phyloP scores from a whole-genome alignment of 1,140 invertebrate genomes.

The Fopius arisanus region DNA sequence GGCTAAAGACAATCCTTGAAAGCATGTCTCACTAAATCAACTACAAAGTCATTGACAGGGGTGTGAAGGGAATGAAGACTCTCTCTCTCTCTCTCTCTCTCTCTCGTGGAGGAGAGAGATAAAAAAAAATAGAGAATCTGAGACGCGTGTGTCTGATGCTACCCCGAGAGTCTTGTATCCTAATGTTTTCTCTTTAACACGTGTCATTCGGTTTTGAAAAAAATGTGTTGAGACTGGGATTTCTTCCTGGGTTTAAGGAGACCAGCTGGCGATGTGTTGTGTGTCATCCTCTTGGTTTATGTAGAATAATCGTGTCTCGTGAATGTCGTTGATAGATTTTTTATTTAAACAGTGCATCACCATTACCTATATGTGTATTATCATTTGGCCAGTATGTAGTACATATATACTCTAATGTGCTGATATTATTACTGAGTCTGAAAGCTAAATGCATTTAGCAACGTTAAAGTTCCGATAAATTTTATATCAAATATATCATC shows the following conservation, averaged over 20 bases:
- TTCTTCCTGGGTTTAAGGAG: neutral
- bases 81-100: neutral
- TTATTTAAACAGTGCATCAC: neutral
- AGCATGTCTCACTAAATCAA: slow-evolving; percentile 27
- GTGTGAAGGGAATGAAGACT: neutral
- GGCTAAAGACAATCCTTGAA: slow-evolving; percentile 28
- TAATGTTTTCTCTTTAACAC: slow-evolving; percentile 15
- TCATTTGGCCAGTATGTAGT: neutral
- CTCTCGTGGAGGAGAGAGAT: neutral
- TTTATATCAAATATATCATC: neutral
- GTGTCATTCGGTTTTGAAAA: neutral
- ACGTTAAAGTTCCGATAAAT: neutral
- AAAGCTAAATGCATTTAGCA: slow-evolving; percentile 13
- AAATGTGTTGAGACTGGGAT: neutral
- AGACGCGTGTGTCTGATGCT: slow-evolving; percentile 3
- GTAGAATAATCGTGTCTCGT: neutral
- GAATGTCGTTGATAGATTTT: neutral
- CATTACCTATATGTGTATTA: neutral
- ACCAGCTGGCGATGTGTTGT: neutral
- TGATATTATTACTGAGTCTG: neutral
- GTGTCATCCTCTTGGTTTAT: slow-evolving; percentile 13
- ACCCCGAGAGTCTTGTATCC: neutral
- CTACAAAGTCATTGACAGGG: slow-evolving; percentile 14
- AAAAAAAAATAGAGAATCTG: neutral
- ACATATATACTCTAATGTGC: neutral